Conservation (phyloP, 2,888 invertebrate genomes). For the Thelaira solivaga region DNA sequence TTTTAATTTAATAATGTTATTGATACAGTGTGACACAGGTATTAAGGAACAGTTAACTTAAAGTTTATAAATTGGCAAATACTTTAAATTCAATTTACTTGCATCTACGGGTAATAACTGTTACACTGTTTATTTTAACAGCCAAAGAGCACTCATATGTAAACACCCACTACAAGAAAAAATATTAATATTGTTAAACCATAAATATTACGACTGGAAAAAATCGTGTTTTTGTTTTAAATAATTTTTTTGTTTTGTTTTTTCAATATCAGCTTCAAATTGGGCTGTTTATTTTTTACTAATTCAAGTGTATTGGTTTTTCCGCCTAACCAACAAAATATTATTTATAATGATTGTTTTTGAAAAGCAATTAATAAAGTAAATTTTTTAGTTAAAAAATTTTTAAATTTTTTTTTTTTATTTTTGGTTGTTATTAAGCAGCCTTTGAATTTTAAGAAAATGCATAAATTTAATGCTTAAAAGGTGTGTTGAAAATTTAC, state of each 20-base stretch:
- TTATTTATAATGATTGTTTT: slow-evolving; percentile 60
- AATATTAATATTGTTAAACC: slow-evolving; percentile 17
- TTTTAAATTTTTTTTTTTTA: neutral
- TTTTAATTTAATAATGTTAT: slow-evolving; percentile 2
- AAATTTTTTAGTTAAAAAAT: too few relatives aligned
- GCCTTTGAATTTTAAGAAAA: slow-evolving; percentile 28
- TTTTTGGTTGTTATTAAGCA: slow-evolving; percentile 22
- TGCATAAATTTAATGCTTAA: slow-evolving; percentile 50
- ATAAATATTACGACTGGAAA: slow-evolving; percentile 21
- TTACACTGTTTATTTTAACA: neutral
- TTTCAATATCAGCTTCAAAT: slow-evolving; percentile 8
- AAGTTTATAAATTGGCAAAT: neutral
- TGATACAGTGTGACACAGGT: neutral
- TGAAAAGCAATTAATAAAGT: slow-evolving; percentile 57
- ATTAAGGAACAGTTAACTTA: neutral
- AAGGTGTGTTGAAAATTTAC: slow-evolving; percentile 61
- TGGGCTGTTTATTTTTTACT: slow-evolving; percentile 40
- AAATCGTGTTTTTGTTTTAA: slow-evolving; percentile 22
- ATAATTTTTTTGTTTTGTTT: neutral
- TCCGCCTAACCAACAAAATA: slow-evolving; percentile 25
- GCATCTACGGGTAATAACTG: neutral
- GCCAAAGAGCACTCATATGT: slow-evolving; percentile 11
- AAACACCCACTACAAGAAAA: slow-evolving; percentile 46
- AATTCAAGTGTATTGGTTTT: slow-evolving; percentile 10
- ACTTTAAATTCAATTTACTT: too few relatives aligned